Evolutionary conservation across 1,140 invertebrate genomes (phyloP).

Genomic region (Tetramorium alpestre): DNA sequence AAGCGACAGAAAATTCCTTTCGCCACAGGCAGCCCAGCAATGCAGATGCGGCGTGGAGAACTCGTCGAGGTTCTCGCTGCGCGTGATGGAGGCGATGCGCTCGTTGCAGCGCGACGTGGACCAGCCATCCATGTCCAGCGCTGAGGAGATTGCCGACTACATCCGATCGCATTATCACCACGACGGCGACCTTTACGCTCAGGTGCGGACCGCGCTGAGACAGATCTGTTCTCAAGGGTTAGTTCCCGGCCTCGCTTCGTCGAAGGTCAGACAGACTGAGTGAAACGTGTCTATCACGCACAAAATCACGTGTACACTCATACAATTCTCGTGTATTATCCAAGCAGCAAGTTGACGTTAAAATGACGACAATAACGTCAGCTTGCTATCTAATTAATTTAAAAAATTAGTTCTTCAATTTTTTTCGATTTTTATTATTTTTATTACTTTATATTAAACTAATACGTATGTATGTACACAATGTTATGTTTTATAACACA

Average conservation of each 20-base stretch:
- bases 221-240: conserved; percentile 76
- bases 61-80: conserved; percentile 73
- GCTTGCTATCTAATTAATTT: no score
- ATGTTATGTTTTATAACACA: neutral
- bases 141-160: conserved; percentile 72
- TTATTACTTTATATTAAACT: no score
- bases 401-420: no score
- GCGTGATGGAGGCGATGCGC: conserved; percentile 77
- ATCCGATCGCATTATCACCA: conserved; percentile 66
- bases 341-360: no score
- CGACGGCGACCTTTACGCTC: conserved; percentile 77
- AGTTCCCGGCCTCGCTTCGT: conserved; percentile 56
- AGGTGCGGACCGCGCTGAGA: conserved; percentile 75
- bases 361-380: no score
- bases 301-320: neutral
- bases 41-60: conserved; percentile 54
- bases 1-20: neutral
- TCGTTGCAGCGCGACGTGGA: conserved; percentile 56
- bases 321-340: neutral
- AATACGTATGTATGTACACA: no score
- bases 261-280: conserved; percentile 4
- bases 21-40: neutral
- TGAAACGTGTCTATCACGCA: conserved; percentile 58
- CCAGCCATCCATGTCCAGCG: conserved; percentile 27
- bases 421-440: neutral